Base-by-base conservation (phyloP, 2,888 invertebrate species). In the Caenorhabditis imperialis region DNA sequence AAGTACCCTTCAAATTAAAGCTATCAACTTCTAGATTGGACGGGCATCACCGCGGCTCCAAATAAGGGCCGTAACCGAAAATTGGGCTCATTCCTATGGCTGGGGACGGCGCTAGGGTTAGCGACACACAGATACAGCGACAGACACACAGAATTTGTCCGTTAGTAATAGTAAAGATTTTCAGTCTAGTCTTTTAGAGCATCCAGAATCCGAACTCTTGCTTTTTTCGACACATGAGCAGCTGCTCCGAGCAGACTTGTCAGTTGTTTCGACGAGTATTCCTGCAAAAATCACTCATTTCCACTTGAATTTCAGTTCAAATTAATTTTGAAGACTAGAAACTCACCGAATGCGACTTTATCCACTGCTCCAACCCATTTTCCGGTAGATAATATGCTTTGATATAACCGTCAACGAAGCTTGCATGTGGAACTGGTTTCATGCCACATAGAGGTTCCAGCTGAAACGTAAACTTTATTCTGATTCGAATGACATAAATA, bases 351-450 rank as follows among this genome's bases (percentile, higher is more conserved):
- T 95, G 93, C 40, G 93, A 93, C 79, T 92, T 91, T 7, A 98
- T 92, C 92, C 97, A 99, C 51, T 92, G 92, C 88, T 97, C 96
- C 38, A 99, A 90, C 58, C 93, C 93, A 72, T 92, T 92, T 84
- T 96, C 93, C 0, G 96, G 94, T 81, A 95, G 91, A 90, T 99
- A 99, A 89, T 93, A 99, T 0, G 97, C 96, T 89, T 98, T 98
- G 0, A 99, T 94, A 88, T 96, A 99, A 60, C 92, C 92, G 89
- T 98, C 97, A 0, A 98, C 96, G 85, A 94, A 94, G 61, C 94
- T 93, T 78, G 93, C 92, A 86, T 94, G 93, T 0, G 96, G 95
- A 16, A 95, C 86, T 2, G 95, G 95, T 74, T 89, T 81, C 7
- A 95, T 88, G 0, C 92, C 92, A 0, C 95, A 93, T 60, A 96